Evolutionary conservation across 2,797 vertebrate genomes (phyloP).

Genomic region (Chelonia mydas): DNA sequence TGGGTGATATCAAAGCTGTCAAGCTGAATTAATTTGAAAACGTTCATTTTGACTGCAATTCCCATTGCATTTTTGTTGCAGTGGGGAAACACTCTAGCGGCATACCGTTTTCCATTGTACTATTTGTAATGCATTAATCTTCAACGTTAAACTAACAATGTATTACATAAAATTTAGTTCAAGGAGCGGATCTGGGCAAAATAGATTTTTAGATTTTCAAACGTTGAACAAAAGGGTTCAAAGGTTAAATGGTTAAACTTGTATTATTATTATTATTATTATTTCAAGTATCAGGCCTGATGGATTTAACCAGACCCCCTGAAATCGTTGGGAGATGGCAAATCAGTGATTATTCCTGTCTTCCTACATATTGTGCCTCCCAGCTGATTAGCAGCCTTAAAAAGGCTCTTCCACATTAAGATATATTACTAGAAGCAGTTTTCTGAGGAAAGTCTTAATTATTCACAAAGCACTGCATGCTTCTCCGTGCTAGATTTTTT

Average conservation of each 20-base stretch:
- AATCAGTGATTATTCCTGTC: background rate
- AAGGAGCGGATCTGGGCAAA: background rate
- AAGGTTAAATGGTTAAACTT: background rate
- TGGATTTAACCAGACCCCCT: background rate
- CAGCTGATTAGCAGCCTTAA: background rate
- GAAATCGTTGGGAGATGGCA: background rate
- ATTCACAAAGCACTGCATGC: background rate
- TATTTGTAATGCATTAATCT: background rate
- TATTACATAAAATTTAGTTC: background rate
- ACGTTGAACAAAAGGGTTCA: background rate
- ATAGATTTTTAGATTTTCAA: background rate
- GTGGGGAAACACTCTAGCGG: background rate
- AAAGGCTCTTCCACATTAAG: background rate
- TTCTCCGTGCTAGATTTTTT: background rate
- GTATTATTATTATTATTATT: background rate
- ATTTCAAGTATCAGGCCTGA: background rate
- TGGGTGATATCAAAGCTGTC: constrained; percentile 63
- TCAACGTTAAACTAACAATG: background rate
- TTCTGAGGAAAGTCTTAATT: constrained; percentile 5
- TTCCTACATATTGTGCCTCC: background rate
- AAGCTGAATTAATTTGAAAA: constrained; percentile 71
- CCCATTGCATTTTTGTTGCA: constrained; percentile 41
- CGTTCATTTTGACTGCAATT: constrained; percentile 58
- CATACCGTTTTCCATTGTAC: background rate
- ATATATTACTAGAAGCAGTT: background rate